Conservation (phyloP, 2,797 vertebrate species). For the Hippocampus kuda region DNA sequence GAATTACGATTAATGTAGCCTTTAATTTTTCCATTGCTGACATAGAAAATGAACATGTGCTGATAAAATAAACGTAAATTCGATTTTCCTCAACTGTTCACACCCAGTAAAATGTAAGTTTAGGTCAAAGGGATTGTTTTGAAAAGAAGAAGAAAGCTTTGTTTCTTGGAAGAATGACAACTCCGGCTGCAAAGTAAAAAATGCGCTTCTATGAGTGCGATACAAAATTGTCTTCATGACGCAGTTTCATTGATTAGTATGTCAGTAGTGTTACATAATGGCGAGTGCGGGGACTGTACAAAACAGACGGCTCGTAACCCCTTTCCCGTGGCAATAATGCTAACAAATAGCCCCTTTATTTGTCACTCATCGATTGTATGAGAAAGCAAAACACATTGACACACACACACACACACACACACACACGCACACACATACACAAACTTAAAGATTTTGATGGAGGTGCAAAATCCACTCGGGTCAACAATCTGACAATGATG, state of each 20-base stretch:
- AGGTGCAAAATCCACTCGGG: no score
- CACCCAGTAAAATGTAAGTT: background rate
- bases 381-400: slow-evolving; percentile 21
- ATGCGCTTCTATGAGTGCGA: slow-evolving; percentile 36
- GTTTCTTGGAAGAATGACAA: slow-evolving; percentile 15
- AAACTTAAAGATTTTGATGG: no score
- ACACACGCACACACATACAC: no score
- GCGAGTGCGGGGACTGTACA: slow-evolving; percentile 17
- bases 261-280: slow-evolving; percentile 19
- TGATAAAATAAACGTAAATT: slow-evolving; percentile 16
- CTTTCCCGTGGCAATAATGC: slow-evolving; percentile 18
- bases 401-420: no score
- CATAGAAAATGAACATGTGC: slow-evolving; percentile 19
- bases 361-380: slow-evolving; percentile 12
- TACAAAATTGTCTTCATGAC: slow-evolving; percentile 34
- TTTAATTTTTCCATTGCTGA: slow-evolving; percentile 18
- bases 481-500: no score
- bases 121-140: slow-evolving; percentile 21
- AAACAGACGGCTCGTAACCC: slow-evolving; percentile 9
- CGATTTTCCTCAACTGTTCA: background rate
- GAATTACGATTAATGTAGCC: slow-evolving; percentile 12
- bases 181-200: slow-evolving; percentile 41
- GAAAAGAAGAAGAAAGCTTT: slow-evolving; percentile 13
- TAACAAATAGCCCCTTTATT: slow-evolving; percentile 15
- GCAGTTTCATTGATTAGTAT: slow-evolving; percentile 6